Evolutionary conservation across 2,888 invertebrate species (phyloP).

Genomic region (Metalampra italica): DNA sequence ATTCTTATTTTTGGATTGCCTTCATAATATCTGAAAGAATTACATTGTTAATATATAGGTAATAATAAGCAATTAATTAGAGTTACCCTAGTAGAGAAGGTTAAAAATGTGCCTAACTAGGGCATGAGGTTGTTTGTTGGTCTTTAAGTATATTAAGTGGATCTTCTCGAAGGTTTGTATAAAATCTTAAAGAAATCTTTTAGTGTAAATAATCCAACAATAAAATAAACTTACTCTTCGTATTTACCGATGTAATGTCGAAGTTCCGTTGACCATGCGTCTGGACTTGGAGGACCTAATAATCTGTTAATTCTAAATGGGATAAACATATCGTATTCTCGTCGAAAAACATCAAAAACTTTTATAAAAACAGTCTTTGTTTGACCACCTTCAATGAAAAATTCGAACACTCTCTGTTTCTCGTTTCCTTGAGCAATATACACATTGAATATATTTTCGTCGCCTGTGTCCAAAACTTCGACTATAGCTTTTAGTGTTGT

Average conservation of each 20-base stretch:
- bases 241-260: slow-evolving; percentile 48
- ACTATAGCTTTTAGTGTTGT: slow-evolving; percentile 43
- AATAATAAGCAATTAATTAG: too few relatives aligned
- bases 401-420: slow-evolving; percentile 46
- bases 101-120: too few relatives aligned
- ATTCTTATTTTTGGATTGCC: slow-evolving; percentile 56
- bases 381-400: slow-evolving; percentile 52
- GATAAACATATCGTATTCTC: slow-evolving; percentile 77
- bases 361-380: slow-evolving; percentile 57
- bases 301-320: slow-evolving; percentile 79
- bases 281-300: slow-evolving; percentile 72
- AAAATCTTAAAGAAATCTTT: neutral
- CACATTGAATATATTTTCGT: slow-evolving; percentile 60
- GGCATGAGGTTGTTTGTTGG: too few relatives aligned
- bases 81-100: too few relatives aligned
- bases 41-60: neutral
- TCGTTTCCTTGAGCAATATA: slow-evolving; percentile 54
- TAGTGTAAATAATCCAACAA: neutral
- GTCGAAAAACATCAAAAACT: slow-evolving; percentile 53
- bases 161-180: too few relatives aligned
- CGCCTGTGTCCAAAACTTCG: slow-evolving; percentile 47
- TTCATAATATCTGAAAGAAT: slow-evolving; percentile 52
- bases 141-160: too few relatives aligned
- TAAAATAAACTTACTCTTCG: slow-evolving; percentile 46
- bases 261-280: slow-evolving; percentile 46